Evolutionary conservation across 1,140 invertebrate genomes (phyloP).

Genomic region (Sesamia nonagrioides): DNA sequence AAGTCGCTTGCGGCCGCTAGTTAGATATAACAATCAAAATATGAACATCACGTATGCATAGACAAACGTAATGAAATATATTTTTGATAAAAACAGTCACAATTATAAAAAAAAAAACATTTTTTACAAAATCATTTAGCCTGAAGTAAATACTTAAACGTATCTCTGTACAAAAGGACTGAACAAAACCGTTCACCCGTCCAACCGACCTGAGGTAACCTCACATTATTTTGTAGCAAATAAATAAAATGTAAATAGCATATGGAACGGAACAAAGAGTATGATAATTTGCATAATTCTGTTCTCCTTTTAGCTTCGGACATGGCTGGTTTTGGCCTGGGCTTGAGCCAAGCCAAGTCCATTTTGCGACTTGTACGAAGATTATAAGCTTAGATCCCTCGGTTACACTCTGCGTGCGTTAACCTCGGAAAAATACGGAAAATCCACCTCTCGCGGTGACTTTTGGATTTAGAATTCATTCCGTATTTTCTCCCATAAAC

Average conservation of each 20-base stretch:
- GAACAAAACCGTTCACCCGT: conserved; percentile 63
- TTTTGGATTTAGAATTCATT: conserved; percentile 32
- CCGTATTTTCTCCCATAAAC: conserved; percentile 4
- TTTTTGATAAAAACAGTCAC: too few species aligned
- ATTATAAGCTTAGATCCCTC: conserved; percentile 77
- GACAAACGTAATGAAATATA: too few species aligned
- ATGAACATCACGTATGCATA: too few species aligned
- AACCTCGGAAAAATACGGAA: conserved; percentile 38
- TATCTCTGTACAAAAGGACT: not conserved
- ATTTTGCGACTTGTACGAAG: conserved; percentile 69
- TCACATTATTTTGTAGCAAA: conserved; percentile 70
- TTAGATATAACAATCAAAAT: too few species aligned
- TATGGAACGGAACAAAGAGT: conserved; percentile 77
- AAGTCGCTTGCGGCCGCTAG: too few species aligned
- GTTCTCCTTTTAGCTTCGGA: conserved; percentile 77
- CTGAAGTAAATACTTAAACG: not conserved
- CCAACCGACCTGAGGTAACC: conserved; percentile 61
- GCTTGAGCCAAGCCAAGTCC: conserved; percentile 75
- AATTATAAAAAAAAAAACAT: not conserved
- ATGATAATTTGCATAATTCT: conserved; percentile 79
- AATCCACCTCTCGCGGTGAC: conserved; percentile 6
- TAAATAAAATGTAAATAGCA: conserved; percentile 78
- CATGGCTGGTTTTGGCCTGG: conserved; percentile 65
- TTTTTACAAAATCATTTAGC: not conserved
- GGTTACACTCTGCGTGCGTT: conserved; percentile 53